phyloP scores from a whole-genome alignment of 1,140 invertebrate genomes.

The Aporrectodea caliginosa region DNA sequence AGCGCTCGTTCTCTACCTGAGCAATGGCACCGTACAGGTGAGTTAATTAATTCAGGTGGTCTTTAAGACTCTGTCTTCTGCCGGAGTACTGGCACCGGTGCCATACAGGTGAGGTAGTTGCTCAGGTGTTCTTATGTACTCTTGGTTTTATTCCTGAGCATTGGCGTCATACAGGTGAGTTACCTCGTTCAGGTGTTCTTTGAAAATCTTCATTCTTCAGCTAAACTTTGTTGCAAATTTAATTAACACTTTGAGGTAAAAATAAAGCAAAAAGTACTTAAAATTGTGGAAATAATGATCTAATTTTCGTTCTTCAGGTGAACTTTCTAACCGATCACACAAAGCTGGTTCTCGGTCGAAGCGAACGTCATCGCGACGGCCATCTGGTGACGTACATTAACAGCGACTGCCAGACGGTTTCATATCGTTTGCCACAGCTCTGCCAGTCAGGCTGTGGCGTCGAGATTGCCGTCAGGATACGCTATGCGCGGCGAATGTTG shows the following conservation, averaged over 20 bases:
- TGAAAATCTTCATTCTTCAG: background rate
- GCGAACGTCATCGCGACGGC: conserved; percentile 62
- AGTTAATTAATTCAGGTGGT: background rate
- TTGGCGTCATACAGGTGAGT: background rate
- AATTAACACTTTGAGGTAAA: background rate
- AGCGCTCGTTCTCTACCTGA: conserved; percentile 93
- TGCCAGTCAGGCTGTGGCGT: conserved; percentile 75
- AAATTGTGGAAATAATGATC: background rate
- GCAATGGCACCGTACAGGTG: conserved; percentile 94
- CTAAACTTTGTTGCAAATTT: background rate
- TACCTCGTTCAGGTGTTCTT: background rate
- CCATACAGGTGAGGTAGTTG: no score
- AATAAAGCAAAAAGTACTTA: background rate
- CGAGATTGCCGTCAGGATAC: conserved; percentile 72
- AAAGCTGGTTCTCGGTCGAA: conserved; percentile 91
- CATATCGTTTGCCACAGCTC: conserved; percentile 80
- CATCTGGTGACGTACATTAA: conserved; percentile 90
- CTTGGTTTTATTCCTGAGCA: background rate
- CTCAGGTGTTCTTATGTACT: background rate
- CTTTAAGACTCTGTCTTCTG: background rate
- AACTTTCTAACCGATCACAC: conserved; percentile 95
- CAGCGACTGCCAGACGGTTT: conserved; percentile 79
- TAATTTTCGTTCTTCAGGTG: conserved; percentile 63
- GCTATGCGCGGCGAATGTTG: conserved; percentile 82
- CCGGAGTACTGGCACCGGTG: background rate